Conservation (phyloP, 2,888 invertebrate species). For the Lithosia quadra region DNA sequence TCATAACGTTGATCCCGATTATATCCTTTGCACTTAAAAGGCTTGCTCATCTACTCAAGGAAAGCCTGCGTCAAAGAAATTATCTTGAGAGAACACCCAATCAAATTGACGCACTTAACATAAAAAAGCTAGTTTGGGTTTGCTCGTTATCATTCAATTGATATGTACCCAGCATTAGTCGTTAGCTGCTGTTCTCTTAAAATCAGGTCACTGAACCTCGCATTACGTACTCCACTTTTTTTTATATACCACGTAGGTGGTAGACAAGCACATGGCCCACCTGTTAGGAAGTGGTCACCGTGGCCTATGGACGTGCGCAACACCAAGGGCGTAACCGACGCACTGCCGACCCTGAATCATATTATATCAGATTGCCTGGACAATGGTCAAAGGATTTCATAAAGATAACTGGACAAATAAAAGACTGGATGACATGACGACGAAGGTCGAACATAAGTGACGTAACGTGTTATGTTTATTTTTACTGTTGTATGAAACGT, state of each 20-base stretch:
- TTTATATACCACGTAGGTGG: too few relatives aligned
- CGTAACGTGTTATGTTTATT: neutral
- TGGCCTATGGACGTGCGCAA: too few relatives aligned
- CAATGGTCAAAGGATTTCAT: slow-evolving; percentile 1
- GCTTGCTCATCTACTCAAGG: too few relatives aligned
- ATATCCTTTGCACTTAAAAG: too few relatives aligned
- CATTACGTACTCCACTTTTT: neutral
- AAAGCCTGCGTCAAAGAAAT: too few relatives aligned
- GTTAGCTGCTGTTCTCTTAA: neutral
- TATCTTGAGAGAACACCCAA: neutral
- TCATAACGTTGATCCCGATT: too few relatives aligned
- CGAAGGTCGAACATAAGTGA: neutral
- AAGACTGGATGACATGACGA: neutral
- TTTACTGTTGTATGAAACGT: neutral
- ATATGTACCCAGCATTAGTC: neutral
- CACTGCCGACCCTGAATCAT: too few relatives aligned
- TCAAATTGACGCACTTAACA: neutral
- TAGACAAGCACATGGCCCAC: too few relatives aligned
- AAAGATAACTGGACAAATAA: slow-evolving; percentile 4
- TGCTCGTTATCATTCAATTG: neutral
- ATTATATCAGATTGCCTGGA: neutral
- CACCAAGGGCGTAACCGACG: too few relatives aligned
- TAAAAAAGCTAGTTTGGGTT: neutral
- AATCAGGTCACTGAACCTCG: neutral
- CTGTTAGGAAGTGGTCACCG: too few relatives aligned